Evolutionary conservation across 2,888 invertebrate species (phyloP), one percentile per base, ranked within the genome.

Genomic region (Schrankia costaestrigalis): DNA sequence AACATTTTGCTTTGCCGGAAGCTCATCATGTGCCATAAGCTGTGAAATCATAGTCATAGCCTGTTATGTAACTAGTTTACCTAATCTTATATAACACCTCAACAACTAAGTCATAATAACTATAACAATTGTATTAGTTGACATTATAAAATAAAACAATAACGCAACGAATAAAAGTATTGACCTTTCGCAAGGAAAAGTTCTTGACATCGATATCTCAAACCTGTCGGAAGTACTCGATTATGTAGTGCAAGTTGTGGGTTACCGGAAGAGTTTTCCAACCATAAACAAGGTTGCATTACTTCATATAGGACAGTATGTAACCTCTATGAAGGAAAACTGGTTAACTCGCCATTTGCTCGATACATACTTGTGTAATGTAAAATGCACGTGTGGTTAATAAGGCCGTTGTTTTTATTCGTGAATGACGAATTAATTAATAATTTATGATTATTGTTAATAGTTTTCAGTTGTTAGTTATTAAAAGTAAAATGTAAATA

Each of bases 181-280:
- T 50, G 39, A 38, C 45, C 41, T 44, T 29, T 46, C 21, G 42
- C 33, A 39, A 41, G 50, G 49, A 45, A 51, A 54, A 69, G 73
- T 49, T 75, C 73, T 76, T 78, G 75, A 73, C 74, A 74, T 33
- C 15, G 11, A 17, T 68, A 63, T 62, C 68, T 74, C 31, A 35
- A 49, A 41, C 39, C 40, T 38, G 59, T 63, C 72, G 78, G 77
- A 78, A 76, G 67, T 56, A 21, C 41, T 41, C 31, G 48, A 40
- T 38, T 34, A 41, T 37, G 31, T 10, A 14, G 11, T 46, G 54
- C 38, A 34, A 40, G 39, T 39, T 32, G 41, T 29, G 37, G 37
- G 40, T 57, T 55, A 51, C 74, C 76, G 78, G 77, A 77, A 78
- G 71, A 65, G 52, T 53, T 57, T 51, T 53, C 45, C 24, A 13